Evolutionary conservation across 2,113 vertebrate genomes (phyloP).

Genomic region (Cryptomyrus ogoouensis): DNA sequence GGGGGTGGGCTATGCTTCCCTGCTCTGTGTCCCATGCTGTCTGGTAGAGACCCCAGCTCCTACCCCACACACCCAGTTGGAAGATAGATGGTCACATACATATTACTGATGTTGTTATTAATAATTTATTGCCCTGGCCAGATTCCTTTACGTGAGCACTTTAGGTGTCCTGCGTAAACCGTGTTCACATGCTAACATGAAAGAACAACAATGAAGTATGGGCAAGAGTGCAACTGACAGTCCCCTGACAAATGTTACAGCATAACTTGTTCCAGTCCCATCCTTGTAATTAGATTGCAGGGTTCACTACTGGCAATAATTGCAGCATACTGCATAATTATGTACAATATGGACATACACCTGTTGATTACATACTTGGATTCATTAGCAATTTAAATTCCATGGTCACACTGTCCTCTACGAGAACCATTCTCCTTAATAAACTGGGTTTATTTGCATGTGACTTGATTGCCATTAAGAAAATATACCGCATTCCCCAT

Average conservation of each 20-base stretch:
- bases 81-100: background rate
- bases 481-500: background rate
- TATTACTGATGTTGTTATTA: background rate
- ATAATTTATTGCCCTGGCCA: background rate
- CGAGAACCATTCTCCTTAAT: background rate
- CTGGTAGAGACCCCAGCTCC: background rate
- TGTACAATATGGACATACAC: background rate
- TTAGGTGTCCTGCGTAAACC: background rate
- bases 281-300: slow-evolving; percentile 11
- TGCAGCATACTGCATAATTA: slow-evolving; percentile 5
- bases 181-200: background rate
- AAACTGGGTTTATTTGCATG: background rate
- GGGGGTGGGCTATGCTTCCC: background rate
- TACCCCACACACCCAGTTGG: background rate
- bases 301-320: background rate
- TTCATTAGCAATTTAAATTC: slow-evolving; percentile 9
- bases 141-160: background rate
- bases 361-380: background rate
- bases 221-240: background rate
- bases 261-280: background rate
- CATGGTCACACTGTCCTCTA: background rate
- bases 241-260: background rate
- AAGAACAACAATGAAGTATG: too few relatives aligned
- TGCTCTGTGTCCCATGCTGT: background rate
- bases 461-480: background rate